phyloP scores from a whole-genome alignment of 92 coral and sea anemone genomes.

The Epizoanthus ramosus region DNA sequence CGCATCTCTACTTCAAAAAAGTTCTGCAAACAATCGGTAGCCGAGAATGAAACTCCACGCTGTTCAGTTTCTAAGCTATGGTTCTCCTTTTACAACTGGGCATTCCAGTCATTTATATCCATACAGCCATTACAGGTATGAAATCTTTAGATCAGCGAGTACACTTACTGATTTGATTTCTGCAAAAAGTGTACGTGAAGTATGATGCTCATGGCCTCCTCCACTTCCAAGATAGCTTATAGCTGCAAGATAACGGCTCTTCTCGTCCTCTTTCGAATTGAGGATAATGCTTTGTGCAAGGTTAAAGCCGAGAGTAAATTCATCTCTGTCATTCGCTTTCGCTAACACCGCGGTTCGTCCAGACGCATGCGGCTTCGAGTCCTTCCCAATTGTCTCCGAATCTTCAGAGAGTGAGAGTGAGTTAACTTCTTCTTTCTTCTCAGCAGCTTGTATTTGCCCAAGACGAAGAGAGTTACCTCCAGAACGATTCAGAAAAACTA shows the following conservation, averaged over 20 bases:
- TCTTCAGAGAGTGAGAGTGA: constrained; percentile 15
- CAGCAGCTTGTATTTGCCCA: constrained; percentile 81
- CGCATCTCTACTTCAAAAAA: too few relatives aligned
- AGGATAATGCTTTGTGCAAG: constrained; percentile 58
- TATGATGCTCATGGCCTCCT: constrained; percentile 49
- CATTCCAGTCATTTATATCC: too few relatives aligned
- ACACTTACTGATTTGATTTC: constrained; percentile 75
- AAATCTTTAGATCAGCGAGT: constrained; percentile 5
- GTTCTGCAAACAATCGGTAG: too few relatives aligned
- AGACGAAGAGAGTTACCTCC: constrained; percentile 71
- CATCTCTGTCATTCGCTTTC: constrained; percentile 24
- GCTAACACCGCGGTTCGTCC: constrained; percentile 32
- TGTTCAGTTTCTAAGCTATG: too few relatives aligned
- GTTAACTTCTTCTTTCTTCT: constrained; percentile 72
- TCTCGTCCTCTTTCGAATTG: constrained; percentile 41
- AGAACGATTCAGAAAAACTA: constrained; percentile 40
- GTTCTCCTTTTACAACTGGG: too few relatives aligned
- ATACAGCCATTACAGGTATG: not conserved
- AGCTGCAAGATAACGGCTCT: constrained; percentile 32
- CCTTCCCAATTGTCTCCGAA: constrained; percentile 31
- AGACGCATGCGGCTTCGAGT: not conserved
- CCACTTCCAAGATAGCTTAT: constrained; percentile 50
- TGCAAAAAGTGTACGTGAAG: constrained; percentile 45
- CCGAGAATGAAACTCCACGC: too few relatives aligned
- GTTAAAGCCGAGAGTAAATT: constrained; percentile 50